Conservation (phyloP, 2,888 invertebrate species). For the Phragmatobia fuliginosa region DNA sequence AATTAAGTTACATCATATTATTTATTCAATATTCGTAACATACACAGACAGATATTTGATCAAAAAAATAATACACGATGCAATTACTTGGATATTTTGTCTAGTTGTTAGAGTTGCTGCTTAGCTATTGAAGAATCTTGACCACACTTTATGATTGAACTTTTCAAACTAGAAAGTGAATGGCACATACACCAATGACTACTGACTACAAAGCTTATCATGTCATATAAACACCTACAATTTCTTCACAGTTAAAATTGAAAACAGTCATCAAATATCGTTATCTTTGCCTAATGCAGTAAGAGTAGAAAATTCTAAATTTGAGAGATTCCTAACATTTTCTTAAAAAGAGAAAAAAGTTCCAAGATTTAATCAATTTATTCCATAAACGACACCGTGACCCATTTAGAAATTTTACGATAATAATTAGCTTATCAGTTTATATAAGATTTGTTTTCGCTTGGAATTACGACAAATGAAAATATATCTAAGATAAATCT, state of each 20-base stretch:
- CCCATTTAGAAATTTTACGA: background rate
- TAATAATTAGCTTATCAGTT: background rate
- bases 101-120: background rate
- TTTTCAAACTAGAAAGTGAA: background rate
- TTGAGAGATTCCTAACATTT: too few relatives aligned
- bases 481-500: slow-evolving; percentile 1
- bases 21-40: background rate
- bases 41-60: background rate
- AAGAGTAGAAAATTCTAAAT: background rate
- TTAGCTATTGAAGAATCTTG: background rate
- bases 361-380: too few relatives aligned
- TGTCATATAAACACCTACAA: background rate
- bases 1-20: background rate
- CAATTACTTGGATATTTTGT: background rate
- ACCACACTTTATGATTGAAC: background rate
- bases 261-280: background rate
- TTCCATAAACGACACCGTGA: too few relatives aligned
- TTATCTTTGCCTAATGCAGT: background rate
- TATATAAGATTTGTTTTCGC: background rate
- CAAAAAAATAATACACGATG: background rate
- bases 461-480: background rate
- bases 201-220: background rate
- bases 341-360: too few relatives aligned
- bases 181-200: background rate
- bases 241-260: background rate